These are phyloP conservation scores for Nothobranchius furzeri DNA, from an alignment of 2,113 vertebrate genomes.

Conservation along the genomic window DNA sequence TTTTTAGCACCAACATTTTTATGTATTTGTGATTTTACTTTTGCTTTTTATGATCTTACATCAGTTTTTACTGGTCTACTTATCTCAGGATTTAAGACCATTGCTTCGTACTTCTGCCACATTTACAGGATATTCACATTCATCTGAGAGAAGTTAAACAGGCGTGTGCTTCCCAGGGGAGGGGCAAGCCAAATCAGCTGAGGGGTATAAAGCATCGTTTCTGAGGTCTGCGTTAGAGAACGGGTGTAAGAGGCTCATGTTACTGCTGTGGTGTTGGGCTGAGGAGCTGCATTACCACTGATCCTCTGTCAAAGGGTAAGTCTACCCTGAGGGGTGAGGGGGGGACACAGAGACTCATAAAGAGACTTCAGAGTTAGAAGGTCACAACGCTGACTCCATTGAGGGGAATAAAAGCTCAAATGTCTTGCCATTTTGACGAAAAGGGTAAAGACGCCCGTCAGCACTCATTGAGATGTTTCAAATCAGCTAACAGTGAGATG, in stretches of 20 bases:
- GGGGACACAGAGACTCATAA: conserved; percentile 10
- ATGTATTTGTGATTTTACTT: too few relatives aligned
- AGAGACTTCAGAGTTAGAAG: conserved; percentile 54
- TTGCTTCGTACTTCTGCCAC: too few relatives aligned
- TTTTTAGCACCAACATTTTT: too few relatives aligned
- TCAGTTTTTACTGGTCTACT: too few relatives aligned
- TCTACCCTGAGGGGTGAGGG: conserved; percentile 39
- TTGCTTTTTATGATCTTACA: too few relatives aligned
- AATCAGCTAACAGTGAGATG: conserved; percentile 43
- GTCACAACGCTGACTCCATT: conserved; percentile 68
- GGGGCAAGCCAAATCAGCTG: background rate
- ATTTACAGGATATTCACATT: too few relatives aligned
- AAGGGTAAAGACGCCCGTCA: conserved; percentile 74
- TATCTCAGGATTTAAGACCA: too few relatives aligned
- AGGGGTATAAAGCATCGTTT: background rate
- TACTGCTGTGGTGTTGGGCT: conserved; percentile 55
- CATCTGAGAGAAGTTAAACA: background rate
- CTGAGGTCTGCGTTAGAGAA: conserved; percentile 3
- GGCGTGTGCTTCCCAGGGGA: background rate
- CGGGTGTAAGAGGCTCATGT: conserved; percentile 57
- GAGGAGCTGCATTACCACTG: conserved; percentile 49
- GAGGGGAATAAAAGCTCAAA: conserved; percentile 71
- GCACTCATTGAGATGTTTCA: conserved; percentile 57
- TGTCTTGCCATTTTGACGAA: conserved; percentile 72
- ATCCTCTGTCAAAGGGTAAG: conserved; percentile 68